A percentile compares a stretch with the other conserved stretches of the same genome.
Evolutionary conservation across 2,888 invertebrate genomes (phyloP).

Genomic region (Netelia fuscicornis): DNA sequence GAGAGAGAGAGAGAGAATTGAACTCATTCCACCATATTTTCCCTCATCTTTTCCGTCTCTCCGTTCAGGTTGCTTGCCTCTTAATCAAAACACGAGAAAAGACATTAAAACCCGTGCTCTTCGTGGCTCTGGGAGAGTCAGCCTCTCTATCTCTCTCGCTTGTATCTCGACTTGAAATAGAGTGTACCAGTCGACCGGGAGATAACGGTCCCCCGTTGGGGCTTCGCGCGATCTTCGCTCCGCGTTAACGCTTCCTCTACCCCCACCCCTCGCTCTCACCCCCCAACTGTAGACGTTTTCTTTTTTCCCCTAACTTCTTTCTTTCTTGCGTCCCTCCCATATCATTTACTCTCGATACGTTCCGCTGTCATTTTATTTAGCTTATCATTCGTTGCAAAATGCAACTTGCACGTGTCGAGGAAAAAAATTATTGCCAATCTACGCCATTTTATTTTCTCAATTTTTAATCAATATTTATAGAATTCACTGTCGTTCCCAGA

Average conservation of each 20-base stretch:
- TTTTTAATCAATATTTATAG: no score
- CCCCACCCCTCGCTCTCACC: background rate
- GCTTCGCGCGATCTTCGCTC: constrained; percentile 59
- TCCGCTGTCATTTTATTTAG: constrained; percentile 9
- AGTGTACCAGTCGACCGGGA: constrained; percentile 79
- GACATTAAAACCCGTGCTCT: constrained; percentile 82
- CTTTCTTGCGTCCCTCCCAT: background rate
- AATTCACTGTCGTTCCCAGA: no score
- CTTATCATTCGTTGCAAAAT: constrained; percentile 17
- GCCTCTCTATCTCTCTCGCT: constrained; percentile 28
- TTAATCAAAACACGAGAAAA: constrained; percentile 84
- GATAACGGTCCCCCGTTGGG: constrained; percentile 82
- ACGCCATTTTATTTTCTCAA: no score
- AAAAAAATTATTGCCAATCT: no score
- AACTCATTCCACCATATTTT: constrained; percentile 38
- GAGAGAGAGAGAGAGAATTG: constrained; percentile 13
- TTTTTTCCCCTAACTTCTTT: constrained; percentile 38
- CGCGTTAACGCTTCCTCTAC: constrained; percentile 15
- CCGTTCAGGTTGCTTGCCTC: constrained; percentile 75
- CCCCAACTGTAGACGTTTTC: background rate
- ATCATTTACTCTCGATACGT: constrained; percentile 31
- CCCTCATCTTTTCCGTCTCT: constrained; percentile 58
- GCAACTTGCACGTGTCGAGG: no score
- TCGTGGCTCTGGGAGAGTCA: constrained; percentile 24
- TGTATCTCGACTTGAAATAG: constrained; percentile 82